Conservation (phyloP, 2,113 vertebrate species). For the Erpornis zantholeuca region DNA sequence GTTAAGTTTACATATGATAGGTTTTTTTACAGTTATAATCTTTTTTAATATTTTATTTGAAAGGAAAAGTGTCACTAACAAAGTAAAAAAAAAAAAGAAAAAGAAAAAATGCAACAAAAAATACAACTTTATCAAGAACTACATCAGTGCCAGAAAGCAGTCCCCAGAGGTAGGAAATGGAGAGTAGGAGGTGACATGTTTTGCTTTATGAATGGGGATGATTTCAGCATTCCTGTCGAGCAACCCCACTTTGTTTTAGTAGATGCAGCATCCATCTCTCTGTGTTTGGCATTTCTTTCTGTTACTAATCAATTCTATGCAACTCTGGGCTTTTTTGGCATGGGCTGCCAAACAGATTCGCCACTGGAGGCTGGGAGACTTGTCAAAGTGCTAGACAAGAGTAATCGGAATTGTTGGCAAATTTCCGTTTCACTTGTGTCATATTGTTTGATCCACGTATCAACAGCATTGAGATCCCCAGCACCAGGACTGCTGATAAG, state of each 20-base stretch:
- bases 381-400: slow-evolving; percentile 36
- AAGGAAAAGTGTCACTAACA: slow-evolving; percentile 54
- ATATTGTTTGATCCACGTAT: slow-evolving; percentile 38
- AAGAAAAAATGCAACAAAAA: neutral
- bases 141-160: slow-evolving; percentile 65
- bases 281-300: slow-evolving; percentile 62
- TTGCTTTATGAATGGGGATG: slow-evolving; percentile 63
- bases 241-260: slow-evolving; percentile 52
- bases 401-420: slow-evolving; percentile 35
- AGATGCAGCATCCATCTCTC: slow-evolving; percentile 34
- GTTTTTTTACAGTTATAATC: slow-evolving; percentile 71
- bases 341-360: slow-evolving; percentile 65
- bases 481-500: slow-evolving; percentile 15
- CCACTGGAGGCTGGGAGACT: slow-evolving; percentile 7
- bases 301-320: slow-evolving; percentile 78
- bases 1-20: slow-evolving; percentile 67
- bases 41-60: slow-evolving; percentile 73
- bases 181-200: slow-evolving; percentile 62
- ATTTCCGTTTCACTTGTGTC: slow-evolving; percentile 60
- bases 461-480: slow-evolving; percentile 27
- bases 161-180: slow-evolving; percentile 44
- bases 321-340: slow-evolving; percentile 68
- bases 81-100: neutral
- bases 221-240: slow-evolving; percentile 57
- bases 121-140: slow-evolving; percentile 35